These are phyloP conservation scores for Echiichthys vipera DNA, from an alignment of 2,797 vertebrate species.

Conservation along the genomic window DNA sequence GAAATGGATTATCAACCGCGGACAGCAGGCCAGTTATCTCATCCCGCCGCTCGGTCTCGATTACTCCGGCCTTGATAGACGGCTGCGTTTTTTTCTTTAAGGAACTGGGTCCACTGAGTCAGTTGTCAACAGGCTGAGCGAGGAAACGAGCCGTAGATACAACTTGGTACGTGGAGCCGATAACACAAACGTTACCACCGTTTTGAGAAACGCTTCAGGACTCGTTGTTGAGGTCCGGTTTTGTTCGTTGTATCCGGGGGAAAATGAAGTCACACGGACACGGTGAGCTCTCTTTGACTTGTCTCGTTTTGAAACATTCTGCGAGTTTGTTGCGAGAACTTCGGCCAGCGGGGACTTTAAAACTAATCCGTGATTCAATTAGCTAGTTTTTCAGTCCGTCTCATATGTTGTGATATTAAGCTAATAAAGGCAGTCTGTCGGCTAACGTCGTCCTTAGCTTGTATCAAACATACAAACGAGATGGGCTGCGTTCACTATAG, in stretches of 20 bases:
- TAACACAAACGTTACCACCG: not conserved
- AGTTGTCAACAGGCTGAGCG: conserved; percentile 78
- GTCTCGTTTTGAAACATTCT: conserved; percentile 2
- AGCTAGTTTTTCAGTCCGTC: not conserved
- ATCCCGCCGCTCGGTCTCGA: conserved; percentile 51
- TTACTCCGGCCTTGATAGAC: conserved; percentile 65
- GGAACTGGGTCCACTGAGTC: conserved; percentile 73
- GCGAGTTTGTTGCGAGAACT: conserved; percentile 14
- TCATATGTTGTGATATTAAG: not conserved
- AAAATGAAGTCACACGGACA: conserved; percentile 40
- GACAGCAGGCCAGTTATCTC: not conserved
- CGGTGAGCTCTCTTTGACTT: conserved; percentile 52
- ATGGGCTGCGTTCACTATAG: conserved; percentile 32
- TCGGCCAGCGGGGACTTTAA: conserved; percentile 15
- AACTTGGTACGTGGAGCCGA: conserved; percentile 51
- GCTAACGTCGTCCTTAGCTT: conserved; percentile 16
- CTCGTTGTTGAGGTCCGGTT: not conserved
- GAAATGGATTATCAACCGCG: conserved; percentile 33
- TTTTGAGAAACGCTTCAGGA: not conserved
- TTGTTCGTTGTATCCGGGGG: conserved; percentile 2
- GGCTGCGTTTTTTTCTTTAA: conserved; percentile 62
- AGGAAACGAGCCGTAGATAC: conserved; percentile 16
- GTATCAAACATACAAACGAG: conserved; percentile 44
- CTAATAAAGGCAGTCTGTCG: not conserved
- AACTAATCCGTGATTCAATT: not conserved